Conservation (phyloP, 2,797 vertebrate genomes). For the Aselliscus stoliczkanus region DNA sequence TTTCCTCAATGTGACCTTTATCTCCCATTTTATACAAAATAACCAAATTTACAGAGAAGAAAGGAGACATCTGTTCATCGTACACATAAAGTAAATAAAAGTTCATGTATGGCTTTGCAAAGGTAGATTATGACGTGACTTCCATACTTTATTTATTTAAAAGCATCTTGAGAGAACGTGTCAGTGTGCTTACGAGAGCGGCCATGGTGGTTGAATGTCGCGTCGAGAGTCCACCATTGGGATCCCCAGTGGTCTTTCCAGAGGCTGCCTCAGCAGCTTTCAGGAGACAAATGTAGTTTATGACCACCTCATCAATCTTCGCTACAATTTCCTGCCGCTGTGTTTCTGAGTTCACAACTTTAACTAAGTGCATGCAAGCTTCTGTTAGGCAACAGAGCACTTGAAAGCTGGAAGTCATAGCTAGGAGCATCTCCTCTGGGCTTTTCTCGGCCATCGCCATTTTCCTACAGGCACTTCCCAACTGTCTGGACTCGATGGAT, state of each 20-base stretch:
- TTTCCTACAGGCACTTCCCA: constrained; percentile 91
- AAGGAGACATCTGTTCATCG: constrained; percentile 90
- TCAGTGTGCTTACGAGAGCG: constrained; percentile 93
- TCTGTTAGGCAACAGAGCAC: constrained; percentile 94
- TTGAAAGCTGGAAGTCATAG: constrained; percentile 95
- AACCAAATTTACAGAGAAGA: constrained; percentile 96
- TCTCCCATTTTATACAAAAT: constrained; percentile 90
- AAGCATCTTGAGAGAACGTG: constrained; percentile 93
- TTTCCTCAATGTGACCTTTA: constrained; percentile 81
- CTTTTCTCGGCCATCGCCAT: constrained; percentile 91
- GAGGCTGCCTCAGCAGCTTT: constrained; percentile 90
- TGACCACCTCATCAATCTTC: constrained; percentile 90
- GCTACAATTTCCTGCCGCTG: constrained; percentile 89
- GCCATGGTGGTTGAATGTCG: constrained; percentile 93
- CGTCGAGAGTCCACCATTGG: constrained; percentile 90
- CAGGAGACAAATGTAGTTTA: constrained; percentile 92
- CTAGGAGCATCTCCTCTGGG: constrained; percentile 92
- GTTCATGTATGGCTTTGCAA: constrained; percentile 98
- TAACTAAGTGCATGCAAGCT: constrained; percentile 94
- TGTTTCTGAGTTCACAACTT: constrained; percentile 87
- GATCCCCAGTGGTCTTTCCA: constrained; percentile 85
- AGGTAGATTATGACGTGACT: constrained; percentile 90
- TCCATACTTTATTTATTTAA: constrained; percentile 89
- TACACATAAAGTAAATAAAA: constrained; percentile 87
- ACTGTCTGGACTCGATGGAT: constrained; percentile 90